A percentile compares a stretch with the other conserved stretches of the same genome.
These are phyloP conservation scores for Hoplias malabaricus DNA, from an alignment of 2,113 vertebrate genomes.

Conservation along the genomic window DNA sequence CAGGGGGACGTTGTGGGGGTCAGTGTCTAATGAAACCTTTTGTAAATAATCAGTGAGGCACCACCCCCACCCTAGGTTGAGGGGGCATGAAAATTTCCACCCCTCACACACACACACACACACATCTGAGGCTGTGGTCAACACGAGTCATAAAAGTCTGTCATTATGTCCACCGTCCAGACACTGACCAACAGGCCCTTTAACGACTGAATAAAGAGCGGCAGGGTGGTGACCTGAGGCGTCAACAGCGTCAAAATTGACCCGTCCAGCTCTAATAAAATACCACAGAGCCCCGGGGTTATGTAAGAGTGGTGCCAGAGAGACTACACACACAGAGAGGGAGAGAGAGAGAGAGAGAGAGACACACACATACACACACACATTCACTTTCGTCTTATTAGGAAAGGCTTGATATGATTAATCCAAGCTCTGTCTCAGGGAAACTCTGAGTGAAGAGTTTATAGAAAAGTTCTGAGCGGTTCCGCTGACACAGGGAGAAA, in stretches of 20 bases:
- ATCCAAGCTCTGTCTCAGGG: no score
- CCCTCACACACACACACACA: not conserved
- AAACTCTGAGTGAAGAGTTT: no score
- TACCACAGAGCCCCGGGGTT: conserved; percentile 28
- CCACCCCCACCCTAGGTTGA: not conserved
- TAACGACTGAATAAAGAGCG: conserved; percentile 24
- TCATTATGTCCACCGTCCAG: conserved; percentile 44
- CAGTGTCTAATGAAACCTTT: not conserved
- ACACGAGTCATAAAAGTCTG: conserved; percentile 38
- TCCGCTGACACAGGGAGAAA: no score
- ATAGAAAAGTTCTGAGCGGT: no score
- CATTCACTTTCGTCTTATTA: no score
- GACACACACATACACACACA: not conserved
- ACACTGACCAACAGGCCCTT: conserved; percentile 42
- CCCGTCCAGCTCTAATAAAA: conserved; percentile 25
- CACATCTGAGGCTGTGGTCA: conserved; percentile 16
- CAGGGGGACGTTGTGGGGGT: not conserved
- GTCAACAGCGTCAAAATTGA: conserved; percentile 5
- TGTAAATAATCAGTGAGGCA: not conserved
- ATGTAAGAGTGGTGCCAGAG: conserved; percentile 32
- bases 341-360: not conserved
- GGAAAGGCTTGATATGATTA: no score
- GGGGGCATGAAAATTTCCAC: conserved; percentile 13
- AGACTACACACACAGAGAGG: not conserved
- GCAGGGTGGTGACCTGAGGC: not conserved